Percentiles rank a stretch among this genome's conserved stretches.
phyloP scores from a whole-genome alignment of 2,113 vertebrate species.

The human region GRCh38 chr2:136559501-136560000 shows the following conservation, averaged over 20 bases:
- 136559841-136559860: background rate
- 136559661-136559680: background rate
- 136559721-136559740: background rate
- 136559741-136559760: background rate
- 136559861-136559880: background rate
- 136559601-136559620: background rate
- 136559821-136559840: background rate
- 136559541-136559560: background rate
- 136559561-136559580: background rate
- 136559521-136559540: background rate
- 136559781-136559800: background rate
- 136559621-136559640: constrained; percentile 20
- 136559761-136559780: background rate
- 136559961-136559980: background rate
- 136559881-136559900: background rate
- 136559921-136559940: constrained; percentile 13
- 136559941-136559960: background rate
- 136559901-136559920: background rate
- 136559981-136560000: background rate
- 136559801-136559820: background rate
- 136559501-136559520: background rate
- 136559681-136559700: constrained; percentile 18
- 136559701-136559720: background rate
- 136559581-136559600: constrained; percentile 14
- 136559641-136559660: background rate